These are phyloP conservation scores for Amblyjoppa fuscipennis DNA, from an alignment of 2,888 invertebrate genomes.

Conservation along the genomic window DNA sequence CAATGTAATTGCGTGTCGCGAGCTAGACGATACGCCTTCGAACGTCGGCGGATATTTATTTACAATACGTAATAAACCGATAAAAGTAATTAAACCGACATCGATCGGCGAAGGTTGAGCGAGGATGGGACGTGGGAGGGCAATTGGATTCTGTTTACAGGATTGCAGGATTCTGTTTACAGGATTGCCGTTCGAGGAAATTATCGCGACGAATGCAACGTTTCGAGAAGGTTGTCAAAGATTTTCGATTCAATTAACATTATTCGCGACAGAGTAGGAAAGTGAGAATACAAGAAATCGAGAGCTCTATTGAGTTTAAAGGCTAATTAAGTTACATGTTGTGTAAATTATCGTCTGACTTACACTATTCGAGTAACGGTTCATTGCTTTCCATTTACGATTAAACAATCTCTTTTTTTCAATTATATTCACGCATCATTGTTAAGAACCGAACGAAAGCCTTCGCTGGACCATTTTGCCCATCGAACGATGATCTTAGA, in stretches of 20 bases:
- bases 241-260: conserved; percentile 18
- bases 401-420: too few species aligned
- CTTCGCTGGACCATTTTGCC: too few species aligned
- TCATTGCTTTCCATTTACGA: too few species aligned
- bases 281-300: not conserved
- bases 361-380: not conserved
- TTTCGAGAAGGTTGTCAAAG: conserved; percentile 21
- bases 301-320: not conserved
- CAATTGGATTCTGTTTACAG: too few species aligned
- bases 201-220: not conserved
- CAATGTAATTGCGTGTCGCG: not conserved
- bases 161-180: not conserved
- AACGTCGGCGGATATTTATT: conserved; percentile 18
- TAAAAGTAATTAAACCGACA: not conserved
- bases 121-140: too few species aligned
- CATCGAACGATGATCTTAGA: too few species aligned
- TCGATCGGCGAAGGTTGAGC: not conserved
- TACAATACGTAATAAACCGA: conserved; percentile 2
- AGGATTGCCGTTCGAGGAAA: not conserved
- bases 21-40: not conserved
- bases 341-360: not conserved
- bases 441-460: too few species aligned
- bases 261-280: not conserved
- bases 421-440: too few species aligned
- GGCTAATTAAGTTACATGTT: not conserved